Conservation (phyloP, 1,140 invertebrate species). For the Triops cancriformis region DNA sequence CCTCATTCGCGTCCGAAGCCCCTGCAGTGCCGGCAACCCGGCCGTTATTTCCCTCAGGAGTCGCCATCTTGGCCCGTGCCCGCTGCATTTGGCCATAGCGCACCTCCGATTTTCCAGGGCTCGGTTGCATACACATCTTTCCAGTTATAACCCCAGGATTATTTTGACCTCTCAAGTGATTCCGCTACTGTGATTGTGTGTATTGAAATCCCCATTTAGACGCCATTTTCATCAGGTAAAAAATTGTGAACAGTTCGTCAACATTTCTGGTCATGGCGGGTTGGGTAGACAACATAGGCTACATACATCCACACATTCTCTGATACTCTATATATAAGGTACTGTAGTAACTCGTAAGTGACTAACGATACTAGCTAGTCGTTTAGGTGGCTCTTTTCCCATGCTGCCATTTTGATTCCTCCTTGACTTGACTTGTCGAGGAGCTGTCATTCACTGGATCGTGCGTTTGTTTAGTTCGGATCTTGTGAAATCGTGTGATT, state of each 20-base stretch:
- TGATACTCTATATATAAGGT: background rate
- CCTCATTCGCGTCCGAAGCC: background rate
- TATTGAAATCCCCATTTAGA: background rate
- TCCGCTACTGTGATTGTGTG: background rate
- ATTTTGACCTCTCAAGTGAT: background rate
- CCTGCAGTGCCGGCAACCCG: background rate
- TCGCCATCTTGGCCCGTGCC: conserved; percentile 7
- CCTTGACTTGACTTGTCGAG: background rate
- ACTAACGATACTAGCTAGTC: background rate
- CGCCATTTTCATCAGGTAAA: background rate
- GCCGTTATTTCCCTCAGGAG: background rate
- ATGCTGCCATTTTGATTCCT: background rate
- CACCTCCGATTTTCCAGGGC: background rate
- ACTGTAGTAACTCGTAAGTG: background rate
- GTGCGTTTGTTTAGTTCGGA: too few relatives aligned
- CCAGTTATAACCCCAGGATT: background rate
- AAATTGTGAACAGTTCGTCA: background rate
- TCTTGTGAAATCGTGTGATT: too few relatives aligned
- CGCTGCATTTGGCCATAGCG: conserved; percentile 12
- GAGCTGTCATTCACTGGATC: too few relatives aligned
- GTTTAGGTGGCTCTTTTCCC: background rate
- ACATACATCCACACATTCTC: background rate
- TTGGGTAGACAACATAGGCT: background rate
- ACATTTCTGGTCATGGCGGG: background rate
- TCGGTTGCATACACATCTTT: background rate